phyloP scores from a whole-genome alignment of 2,113 vertebrate genomes.

The Mesoclemmys tuberculata region DNA sequence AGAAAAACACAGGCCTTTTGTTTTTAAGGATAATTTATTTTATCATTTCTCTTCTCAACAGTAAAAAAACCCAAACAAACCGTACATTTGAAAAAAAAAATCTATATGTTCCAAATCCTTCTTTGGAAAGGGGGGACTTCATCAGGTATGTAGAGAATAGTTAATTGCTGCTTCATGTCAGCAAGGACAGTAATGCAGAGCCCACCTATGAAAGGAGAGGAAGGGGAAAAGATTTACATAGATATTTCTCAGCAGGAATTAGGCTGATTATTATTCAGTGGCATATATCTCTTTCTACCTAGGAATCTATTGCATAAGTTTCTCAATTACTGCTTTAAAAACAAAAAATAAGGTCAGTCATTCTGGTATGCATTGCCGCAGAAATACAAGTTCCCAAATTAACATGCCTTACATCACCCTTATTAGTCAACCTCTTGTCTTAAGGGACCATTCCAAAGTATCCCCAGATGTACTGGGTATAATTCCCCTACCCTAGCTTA shows the following conservation, averaged over 20 bases:
- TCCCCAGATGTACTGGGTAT: not conserved
- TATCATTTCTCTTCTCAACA: not conserved
- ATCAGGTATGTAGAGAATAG: not conserved
- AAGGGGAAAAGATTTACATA: not conserved
- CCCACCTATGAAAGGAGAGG: not conserved
- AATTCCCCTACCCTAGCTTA: slow-evolving; percentile 19
- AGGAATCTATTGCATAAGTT: slow-evolving; percentile 64
- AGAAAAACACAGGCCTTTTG: not conserved
- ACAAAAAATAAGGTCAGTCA: slow-evolving; percentile 70
- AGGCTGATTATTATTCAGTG: slow-evolving; percentile 48
- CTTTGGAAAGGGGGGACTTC: slow-evolving; percentile 28
- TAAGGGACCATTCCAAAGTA: slow-evolving; percentile 42
- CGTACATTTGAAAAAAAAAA: not conserved
- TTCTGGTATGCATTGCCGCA: slow-evolving; percentile 66
- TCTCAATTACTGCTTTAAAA: slow-evolving; percentile 55
- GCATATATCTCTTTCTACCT: slow-evolving; percentile 64
- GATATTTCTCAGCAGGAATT: slow-evolving; percentile 46
- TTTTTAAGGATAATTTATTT: not conserved
- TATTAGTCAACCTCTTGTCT: slow-evolving; percentile 40
- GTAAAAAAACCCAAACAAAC: not conserved
- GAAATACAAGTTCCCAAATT: slow-evolving; percentile 64
- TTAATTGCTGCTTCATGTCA: not conserved
- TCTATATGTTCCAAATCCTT: not conserved
- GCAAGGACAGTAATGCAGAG: not conserved
- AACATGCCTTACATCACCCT: slow-evolving; percentile 61